Base-by-base conservation (phyloP, 64 coral and sea anemone species). In the Pocillopora damicornis region DNA sequence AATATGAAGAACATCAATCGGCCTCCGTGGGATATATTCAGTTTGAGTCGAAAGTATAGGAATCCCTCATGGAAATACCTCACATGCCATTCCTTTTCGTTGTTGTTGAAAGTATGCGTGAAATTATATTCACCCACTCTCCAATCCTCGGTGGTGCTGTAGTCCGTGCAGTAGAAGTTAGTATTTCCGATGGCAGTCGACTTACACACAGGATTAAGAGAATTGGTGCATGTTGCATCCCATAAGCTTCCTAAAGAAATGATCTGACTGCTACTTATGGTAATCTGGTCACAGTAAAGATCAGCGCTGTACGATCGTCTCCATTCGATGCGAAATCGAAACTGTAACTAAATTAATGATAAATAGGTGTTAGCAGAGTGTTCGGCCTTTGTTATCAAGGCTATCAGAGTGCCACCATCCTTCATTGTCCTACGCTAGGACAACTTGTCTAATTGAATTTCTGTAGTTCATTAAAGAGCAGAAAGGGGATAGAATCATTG, bases 131-230 rank as follows among this genome's bases (percentile, higher is more conserved):
- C 77, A 1, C 88, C 88, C 20, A 81, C 67, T 0, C 77, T 72
- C 88, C 88, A 89, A 30, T 89, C 88, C 37, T 89, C 88, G 18
- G 22, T 30, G 37, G 13, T 80, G 37, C 88, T 89, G 56, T 73
- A 73, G 58, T 80, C 80, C 17, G 88, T 89, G 42, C 88, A 89
- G 9, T 30, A 67, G 58, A 75, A 89, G 22, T 77, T 51, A 74
- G 88, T 89, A 59, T 82, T 2, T 17, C 63, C 88, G 59, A 60
- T 62, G 58, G 30, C 58, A 0, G 14, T 18, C 59, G 25, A 58
- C 2, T 1, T n/a, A 45, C 42, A 62, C n/a, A 74, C 78, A 81
- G 10, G 35, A 37, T 20, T n/a, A n/a, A n/a, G n/a, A n/a, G 18
- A 45, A 51, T 77, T 77, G 35, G 15, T 0, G 58, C 88, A 89